Conservation (phyloP, 35 echinoderm and acorn worm genomes). For the Apostichopus japonicus region DNA sequence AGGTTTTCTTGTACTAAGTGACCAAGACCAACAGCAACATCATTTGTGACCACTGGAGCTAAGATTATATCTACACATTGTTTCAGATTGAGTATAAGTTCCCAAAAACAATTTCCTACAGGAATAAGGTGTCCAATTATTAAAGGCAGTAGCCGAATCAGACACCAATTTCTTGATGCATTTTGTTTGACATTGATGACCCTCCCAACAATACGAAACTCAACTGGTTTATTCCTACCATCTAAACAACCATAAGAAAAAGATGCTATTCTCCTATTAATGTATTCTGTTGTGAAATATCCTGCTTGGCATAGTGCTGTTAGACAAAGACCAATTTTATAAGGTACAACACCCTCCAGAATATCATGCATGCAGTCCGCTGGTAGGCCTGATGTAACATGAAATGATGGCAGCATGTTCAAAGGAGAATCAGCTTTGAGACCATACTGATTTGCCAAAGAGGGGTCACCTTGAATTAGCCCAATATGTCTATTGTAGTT, state of each 20-base stretch:
- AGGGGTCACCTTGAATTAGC: neutral
- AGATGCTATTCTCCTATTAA: neutral
- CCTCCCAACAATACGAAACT: neutral
- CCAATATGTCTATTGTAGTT: constrained; percentile 28
- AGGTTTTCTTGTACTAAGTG: constrained; percentile 42
- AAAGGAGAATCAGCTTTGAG: neutral
- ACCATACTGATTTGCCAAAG: constrained; percentile 39
- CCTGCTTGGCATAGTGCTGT: no score
- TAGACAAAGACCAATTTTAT: no score
- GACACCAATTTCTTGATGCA: constrained; percentile 44
- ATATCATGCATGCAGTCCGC: constrained; percentile 54
- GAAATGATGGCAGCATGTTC: constrained; percentile 28
- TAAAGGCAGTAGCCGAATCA: constrained; percentile 19
- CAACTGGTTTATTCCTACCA: constrained; percentile 46
- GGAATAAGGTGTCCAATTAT: constrained; percentile 33
- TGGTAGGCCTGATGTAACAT: constrained; percentile 6
- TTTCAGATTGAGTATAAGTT: no score
- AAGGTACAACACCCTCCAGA: neutral
- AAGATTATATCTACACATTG: no score
- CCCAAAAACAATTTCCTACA: neutral
- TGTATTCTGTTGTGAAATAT: no score
- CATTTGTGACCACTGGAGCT: no score
- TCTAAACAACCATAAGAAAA: neutral
- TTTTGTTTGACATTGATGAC: constrained; percentile 7
- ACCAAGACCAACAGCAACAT: constrained; percentile 15